Percentiles rank a stretch among this genome's conserved stretches.
Evolutionary conservation across 2,888 invertebrate genomes (phyloP).

Genomic region (Tenthredo amoena): DNA sequence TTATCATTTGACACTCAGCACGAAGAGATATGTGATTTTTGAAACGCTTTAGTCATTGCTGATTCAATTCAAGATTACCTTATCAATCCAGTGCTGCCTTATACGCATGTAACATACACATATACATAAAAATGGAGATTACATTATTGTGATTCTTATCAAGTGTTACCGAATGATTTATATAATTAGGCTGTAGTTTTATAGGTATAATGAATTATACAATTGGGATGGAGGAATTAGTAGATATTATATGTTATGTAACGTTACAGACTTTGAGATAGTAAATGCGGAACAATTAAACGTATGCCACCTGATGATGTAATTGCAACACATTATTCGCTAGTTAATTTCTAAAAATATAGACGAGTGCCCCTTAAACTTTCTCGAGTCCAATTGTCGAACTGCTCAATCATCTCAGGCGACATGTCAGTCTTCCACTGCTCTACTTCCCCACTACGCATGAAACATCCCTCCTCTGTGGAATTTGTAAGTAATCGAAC

Average conservation of each 20-base stretch:
- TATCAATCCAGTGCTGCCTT: not conserved
- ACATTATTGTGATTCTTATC: not conserved
- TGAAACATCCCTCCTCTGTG: conserved; percentile 61
- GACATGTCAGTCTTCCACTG: conserved; percentile 71
- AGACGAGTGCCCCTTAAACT: conserved; percentile 17
- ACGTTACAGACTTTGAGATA: not conserved
- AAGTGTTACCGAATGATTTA: not conserved
- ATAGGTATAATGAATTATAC: not conserved
- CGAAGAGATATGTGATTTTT: not conserved
- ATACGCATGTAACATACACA: not conserved
- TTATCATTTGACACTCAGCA: not conserved
- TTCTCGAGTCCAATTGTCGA: conserved; percentile 77
- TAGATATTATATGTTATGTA: not conserved
- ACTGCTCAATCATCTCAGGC: conserved; percentile 68
- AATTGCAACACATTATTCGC: not conserved
- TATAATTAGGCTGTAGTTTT: not conserved
- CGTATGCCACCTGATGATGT: not conserved
- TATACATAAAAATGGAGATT: not conserved
- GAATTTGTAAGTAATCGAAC: conserved; percentile 50
- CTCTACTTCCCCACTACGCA: conserved; percentile 52
- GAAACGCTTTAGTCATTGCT: not conserved
- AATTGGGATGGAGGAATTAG: not conserved
- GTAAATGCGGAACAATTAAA: not conserved
- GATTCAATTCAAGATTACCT: not conserved
- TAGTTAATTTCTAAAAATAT: not conserved